Evolutionary conservation across 2,888 invertebrate species (phyloP), one percentile per base, ranked within the genome.

Genomic region (Patella pellucida): DNA sequence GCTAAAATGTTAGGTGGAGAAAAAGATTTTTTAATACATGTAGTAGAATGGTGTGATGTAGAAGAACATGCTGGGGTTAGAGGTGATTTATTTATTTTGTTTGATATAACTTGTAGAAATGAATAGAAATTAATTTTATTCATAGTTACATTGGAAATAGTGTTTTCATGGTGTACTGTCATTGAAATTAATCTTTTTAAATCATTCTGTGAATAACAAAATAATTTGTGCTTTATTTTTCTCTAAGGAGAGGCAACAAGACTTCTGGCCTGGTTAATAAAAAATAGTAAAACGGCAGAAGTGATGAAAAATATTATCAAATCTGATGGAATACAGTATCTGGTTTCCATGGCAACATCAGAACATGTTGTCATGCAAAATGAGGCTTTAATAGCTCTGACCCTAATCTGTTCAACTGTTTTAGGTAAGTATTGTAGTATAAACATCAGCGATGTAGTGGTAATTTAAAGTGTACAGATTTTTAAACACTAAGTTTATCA

Each of bases 51-150:
- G 95, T 95, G 95, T 85, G 93, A 92, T 82, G 94, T 94, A 73
- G 94, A 95, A 15, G 95, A 95, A 88, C 95, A 95, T 92, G 94
- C 95, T 71, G 96, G 96, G 27, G 96, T 96, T 4, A 94, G 95
- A 85, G 96, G 95, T 41, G 9, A 41, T 9, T 7, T 41, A 9
- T 41, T 41, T 41, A 41, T 41, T 41, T 41, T 41, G 1, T 41
- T 41, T 41, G 41, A 1, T 41, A 41, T 41, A 41, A 41, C 41
- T 41, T 41, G 0, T 0, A 7, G 9, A 41, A 41, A 41, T 41
- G 7, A 41, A 1, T 0, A 7, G 9, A 41, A 41, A 41, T 41
- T 41, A 41, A 9, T 9, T 41, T 41, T 9, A 41, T 1, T 41
- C 41, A 41, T 41, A 9, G 41, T 41, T 41, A 41, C 41, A 41